A percentile compares a stretch with the other conserved stretches of the same genome.
Conservation (phyloP, 64 coral and sea anemone genomes). For the Pocillopora damicornis region DNA sequence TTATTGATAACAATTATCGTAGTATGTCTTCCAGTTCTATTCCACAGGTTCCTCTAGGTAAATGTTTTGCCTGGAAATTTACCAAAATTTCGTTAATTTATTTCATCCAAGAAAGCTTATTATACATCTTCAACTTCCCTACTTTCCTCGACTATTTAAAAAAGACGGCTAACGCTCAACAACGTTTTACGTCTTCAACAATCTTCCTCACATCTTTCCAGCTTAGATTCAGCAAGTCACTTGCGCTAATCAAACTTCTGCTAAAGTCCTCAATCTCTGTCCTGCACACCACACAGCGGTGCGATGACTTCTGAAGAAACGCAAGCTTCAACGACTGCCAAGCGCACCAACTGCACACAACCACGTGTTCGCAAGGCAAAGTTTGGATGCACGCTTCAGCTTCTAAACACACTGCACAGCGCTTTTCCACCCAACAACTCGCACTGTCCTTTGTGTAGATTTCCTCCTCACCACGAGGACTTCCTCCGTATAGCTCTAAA, state of each 20-base stretch:
- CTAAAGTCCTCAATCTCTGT: constrained; percentile 84
- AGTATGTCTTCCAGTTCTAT: too few species aligned
- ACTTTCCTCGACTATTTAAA: background rate
- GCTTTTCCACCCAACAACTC: constrained; percentile 25
- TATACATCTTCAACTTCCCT: background rate
- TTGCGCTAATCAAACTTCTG: constrained; percentile 60
- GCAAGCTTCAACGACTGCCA: constrained; percentile 84
- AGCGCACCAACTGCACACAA: constrained; percentile 84
- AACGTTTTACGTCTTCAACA: constrained; percentile 59
- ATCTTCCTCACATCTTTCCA: constrained; percentile 87
- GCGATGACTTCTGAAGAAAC: constrained; percentile 51
- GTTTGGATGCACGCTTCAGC: constrained; percentile 70
- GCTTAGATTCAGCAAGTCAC: constrained; percentile 71
- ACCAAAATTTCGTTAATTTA: too few species aligned
- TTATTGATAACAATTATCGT: too few species aligned
- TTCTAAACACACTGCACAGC: constrained; percentile 72
- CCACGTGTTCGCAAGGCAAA: constrained; percentile 69
- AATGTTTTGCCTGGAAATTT: background rate
- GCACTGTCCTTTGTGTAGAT: background rate
- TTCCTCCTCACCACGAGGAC: background rate
- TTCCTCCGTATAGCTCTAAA: constrained; percentile 61
- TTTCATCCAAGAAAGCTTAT: too few species aligned
- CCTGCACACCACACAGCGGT: constrained; percentile 83
- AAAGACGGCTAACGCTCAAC: background rate
- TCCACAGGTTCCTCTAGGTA: background rate